Base-by-base conservation (phyloP, 2,113 vertebrate genomes). In the Rhea pennata region DNA sequence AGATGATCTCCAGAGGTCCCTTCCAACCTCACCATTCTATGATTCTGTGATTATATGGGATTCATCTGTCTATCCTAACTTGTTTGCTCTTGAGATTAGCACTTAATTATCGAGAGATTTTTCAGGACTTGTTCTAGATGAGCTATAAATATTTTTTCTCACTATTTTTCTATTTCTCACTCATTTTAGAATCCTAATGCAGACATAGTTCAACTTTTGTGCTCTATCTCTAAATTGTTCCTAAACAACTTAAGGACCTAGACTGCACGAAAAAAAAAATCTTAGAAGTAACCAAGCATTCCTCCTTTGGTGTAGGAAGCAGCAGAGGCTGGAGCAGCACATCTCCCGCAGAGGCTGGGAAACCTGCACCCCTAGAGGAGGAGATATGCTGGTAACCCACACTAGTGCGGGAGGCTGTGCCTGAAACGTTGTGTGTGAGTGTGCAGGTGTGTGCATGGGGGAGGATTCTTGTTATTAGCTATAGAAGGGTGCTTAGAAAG, bases 281-380 rank as follows among this genome's bases (percentile, higher is more conserved):
- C 27, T 44, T 44, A 44, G 65, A 67, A 67, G 26, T 44, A 44
- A 67, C 44, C 17, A 67, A 31, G 40, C 44, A 67, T 67, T 67
- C 27, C 40, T 44, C 17, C 40, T 44, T 44, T 44, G 29, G 16
- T 79, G 16, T 8, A 36, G 64, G 22, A 80, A 87, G 12, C 0
- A 6, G 7, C 19, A 83, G 33, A 9, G 14, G 12, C 26, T 2
- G 7, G 54, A 69, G 1, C 6, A 54, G 1, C 5, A 9, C 9
- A 46, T 31, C 2, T 23, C 40, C 15, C 29, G 23, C 6, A 50
- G n/a, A 24, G 73, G 12, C 8, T 29, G 40, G 29, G 6, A 27
- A 51, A 61, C 9, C 12, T 23, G 17, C 15, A 29, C 24, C 39
- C 12, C 10, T 6, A 42, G 4, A 24, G 70, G 65, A 54, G 17